Evolutionary conservation across 2,113 vertebrate genomes (phyloP), one percentile per base, ranked within the genome.

Genomic region (Leucoraja erinaceus): DNA sequence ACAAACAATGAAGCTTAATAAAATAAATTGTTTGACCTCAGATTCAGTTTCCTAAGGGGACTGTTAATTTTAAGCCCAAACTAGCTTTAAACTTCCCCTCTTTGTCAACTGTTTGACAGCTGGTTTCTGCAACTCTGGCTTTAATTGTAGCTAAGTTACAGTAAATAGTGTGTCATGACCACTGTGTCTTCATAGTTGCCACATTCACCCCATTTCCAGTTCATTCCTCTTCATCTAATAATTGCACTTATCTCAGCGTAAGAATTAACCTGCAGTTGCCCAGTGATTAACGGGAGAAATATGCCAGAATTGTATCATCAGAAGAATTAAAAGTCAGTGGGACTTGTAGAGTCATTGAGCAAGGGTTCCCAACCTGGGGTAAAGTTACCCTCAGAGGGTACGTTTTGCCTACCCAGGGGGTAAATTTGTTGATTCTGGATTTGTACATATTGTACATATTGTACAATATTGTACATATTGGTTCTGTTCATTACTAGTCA

Each of bases 81-180:
- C 14, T n/a, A 70, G 93, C 88, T 94, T 93, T 94, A 92, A 93
- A 94, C 94, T 94, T 95, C 93, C 94, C 93, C 75, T 94, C 95
- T 96, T 95, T 95, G 95, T 95, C 94, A 94, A 0, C 83, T 63
- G 94, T 93, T 93, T 94, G 93, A 94, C 95, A 96, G 96, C 95
- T 96, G 95, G 90, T 95, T 93, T 93, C 94, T 94, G 94, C 93
- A 93, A 93, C 94, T 91, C 68, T 94, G 93, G 94, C 94, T 92
- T 92, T 93, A 96, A 96, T 95, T 96, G 94, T 94, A 94, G 94
- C 95, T 94, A 96, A 95, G 94, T 75, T 93, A 93, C 68, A 94
- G 93, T 90, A 95, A 94, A 95, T 94, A 94, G 90, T 38, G 63
- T 77, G 68, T 93, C 0, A 0, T 94, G 93, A 93, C 93, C 93